Conservation (phyloP, 2,113 vertebrate genomes). For the Prietella phreatophila region DNA sequence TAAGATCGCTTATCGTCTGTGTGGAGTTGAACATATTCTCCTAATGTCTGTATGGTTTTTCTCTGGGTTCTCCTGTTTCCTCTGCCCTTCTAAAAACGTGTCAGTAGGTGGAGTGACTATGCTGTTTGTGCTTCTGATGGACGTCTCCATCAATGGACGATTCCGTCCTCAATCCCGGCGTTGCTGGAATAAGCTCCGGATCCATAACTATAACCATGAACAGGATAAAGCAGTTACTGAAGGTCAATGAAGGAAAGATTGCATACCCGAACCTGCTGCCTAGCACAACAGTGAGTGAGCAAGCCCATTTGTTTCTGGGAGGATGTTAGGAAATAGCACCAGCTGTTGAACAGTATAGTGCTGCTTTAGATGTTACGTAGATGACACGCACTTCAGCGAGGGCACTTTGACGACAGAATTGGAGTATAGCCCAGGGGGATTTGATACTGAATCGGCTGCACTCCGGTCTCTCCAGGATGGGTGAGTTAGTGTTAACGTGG, state of each 20-base stretch:
- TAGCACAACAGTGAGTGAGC: background rate
- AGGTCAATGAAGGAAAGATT: background rate
- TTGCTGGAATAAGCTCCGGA: background rate
- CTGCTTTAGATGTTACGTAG: background rate
- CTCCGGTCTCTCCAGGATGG: constrained; percentile 20
- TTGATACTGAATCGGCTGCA: background rate
- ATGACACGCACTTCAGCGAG: background rate
- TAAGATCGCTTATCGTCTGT: background rate
- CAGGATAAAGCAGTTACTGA: background rate
- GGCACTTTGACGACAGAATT: background rate
- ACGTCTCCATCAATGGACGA: background rate
- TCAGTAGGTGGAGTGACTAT: background rate
- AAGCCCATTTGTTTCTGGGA: background rate
- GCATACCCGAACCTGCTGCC: background rate
- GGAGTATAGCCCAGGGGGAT: background rate
- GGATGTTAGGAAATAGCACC: background rate
- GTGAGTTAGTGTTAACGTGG: constrained; percentile 12
- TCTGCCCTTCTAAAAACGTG: background rate
- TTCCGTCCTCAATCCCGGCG: background rate
- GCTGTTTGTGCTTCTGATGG: background rate
- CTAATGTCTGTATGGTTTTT: background rate
- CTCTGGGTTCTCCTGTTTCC: background rate
- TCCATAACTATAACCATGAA: background rate
- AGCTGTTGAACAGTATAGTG: background rate
- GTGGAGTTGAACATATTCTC: background rate